Percentiles rank a stretch among this genome's conserved stretches.
phyloP scores from a whole-genome alignment of 2,113 vertebrate species.

The Falcunculus frontatus region DNA sequence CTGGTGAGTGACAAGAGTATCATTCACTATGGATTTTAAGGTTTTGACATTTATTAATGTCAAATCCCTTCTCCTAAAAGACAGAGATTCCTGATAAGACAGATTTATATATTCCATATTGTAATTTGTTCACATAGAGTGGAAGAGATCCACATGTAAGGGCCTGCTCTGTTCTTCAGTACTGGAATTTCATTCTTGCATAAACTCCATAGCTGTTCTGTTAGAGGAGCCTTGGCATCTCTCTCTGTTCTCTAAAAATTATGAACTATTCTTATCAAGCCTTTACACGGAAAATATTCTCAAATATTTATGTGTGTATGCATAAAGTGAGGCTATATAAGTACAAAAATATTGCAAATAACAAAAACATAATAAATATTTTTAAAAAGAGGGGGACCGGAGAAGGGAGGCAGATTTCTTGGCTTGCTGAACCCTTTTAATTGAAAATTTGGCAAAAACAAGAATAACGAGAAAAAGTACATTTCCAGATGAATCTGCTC shows the following conservation, averaged over 20 bases:
- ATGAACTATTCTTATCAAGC: neutral
- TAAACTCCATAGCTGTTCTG: neutral
- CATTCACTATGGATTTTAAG: neutral
- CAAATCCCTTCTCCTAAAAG: neutral
- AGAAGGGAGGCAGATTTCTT: neutral
- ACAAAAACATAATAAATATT: neutral
- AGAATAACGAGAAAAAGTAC: neutral
- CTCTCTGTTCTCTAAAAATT: neutral
- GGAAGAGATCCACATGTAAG: neutral
- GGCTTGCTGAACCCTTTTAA: slow-evolving; percentile 16
- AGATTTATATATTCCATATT: neutral
- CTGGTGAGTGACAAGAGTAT: neutral
- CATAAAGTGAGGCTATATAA: neutral
- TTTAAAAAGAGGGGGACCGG: fast-evolving
- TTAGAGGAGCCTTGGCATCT: neutral
- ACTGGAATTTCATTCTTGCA: neutral
- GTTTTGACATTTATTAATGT: neutral
- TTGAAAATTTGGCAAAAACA: slow-evolving; percentile 38
- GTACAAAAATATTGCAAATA: neutral
- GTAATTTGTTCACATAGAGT: neutral
- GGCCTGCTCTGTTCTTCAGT: neutral
- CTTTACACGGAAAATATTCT: slow-evolving; percentile 11
- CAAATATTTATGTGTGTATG: neutral
- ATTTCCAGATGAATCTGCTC: slow-evolving; percentile 34
- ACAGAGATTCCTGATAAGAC: neutral